These are phyloP conservation scores for Zoanthus sansibaricus DNA, from an alignment of 92 coral and sea anemone species.

Conservation along the genomic window DNA sequence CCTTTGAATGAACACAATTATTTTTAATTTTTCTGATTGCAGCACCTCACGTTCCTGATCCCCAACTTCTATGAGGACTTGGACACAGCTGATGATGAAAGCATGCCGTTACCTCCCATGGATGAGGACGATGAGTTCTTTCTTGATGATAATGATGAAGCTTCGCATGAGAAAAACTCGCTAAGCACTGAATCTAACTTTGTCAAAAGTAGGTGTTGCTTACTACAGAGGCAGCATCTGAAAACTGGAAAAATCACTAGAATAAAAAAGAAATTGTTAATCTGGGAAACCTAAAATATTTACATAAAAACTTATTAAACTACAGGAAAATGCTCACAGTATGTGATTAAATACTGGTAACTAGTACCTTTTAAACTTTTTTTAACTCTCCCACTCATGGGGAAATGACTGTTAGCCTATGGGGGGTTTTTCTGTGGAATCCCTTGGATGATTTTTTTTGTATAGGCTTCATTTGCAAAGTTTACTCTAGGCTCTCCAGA, in stretches of 20 bases:
- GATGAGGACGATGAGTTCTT: constrained; percentile 85
- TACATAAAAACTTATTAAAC: no score
- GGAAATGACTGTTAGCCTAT: no score
- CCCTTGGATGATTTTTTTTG: no score
- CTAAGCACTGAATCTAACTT: constrained; percentile 38
- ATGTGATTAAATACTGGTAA: no score
- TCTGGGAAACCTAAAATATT: no score
- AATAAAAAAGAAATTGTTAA: no score
- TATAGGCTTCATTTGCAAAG: no score
- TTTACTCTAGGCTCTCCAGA: no score
- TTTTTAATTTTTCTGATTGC: neutral
- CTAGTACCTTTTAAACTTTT: no score
- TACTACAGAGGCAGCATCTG: neutral
- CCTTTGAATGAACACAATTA: neutral
- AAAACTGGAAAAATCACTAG: neutral
- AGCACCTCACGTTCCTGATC: constrained; percentile 87
- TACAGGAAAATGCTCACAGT: no score
- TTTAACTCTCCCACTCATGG: no score
- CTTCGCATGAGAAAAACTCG: constrained; percentile 70
- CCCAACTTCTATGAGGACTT: constrained; percentile 97
- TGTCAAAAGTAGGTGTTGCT: neutral
- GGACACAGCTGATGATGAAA: constrained; percentile 90
- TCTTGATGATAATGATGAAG: constrained; percentile 17
- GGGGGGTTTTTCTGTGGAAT: no score
- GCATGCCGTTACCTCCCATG: constrained; percentile 96